A percentile compares a stretch with the other conserved stretches of the same genome.
Evolutionary conservation across 2,888 invertebrate species (phyloP).

Genomic region (Andrena dorsata): DNA sequence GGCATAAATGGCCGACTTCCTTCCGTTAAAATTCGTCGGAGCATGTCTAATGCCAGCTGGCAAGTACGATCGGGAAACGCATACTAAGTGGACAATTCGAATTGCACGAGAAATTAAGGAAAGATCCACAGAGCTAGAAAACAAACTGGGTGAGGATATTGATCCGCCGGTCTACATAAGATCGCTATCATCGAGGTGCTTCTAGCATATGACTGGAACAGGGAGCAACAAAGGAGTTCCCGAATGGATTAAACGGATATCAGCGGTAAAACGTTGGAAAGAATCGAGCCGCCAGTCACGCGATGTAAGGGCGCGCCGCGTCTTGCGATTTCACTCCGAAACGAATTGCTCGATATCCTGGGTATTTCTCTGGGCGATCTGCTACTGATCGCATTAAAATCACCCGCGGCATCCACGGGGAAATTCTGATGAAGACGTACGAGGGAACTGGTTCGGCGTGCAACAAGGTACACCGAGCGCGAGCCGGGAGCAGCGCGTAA

Average conservation of each 20-base stretch:
- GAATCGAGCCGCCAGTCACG: constrained; percentile 58
- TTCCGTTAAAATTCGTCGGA: constrained; percentile 63
- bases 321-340: constrained; percentile 37
- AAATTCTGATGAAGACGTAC: constrained; percentile 51
- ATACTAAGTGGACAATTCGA: neutral
- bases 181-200: constrained; percentile 46
- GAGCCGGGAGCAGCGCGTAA: constrained; percentile 39
- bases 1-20: constrained; percentile 67
- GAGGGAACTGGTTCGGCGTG: constrained; percentile 44
- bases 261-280: constrained; percentile 42
- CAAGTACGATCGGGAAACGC: constrained; percentile 34
- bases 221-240: constrained; percentile 25
- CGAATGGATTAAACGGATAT: constrained; percentile 49
- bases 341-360: constrained; percentile 44
- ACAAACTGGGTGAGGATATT: constrained; percentile 34
- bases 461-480: constrained; percentile 27
- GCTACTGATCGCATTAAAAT: constrained; percentile 24
- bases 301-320: constrained; percentile 63
- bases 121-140: constrained; percentile 14
- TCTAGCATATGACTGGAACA: constrained; percentile 33
- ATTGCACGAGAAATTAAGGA: neutral
- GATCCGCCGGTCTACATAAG: constrained; percentile 46
- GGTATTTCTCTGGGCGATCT: neutral
- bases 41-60: constrained; percentile 69
- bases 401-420: constrained; percentile 6